phyloP scores from a whole-genome alignment of 30 jellyfish, hydroid and myxozoan genomes.

The Cassiopea andromeda region DNA sequence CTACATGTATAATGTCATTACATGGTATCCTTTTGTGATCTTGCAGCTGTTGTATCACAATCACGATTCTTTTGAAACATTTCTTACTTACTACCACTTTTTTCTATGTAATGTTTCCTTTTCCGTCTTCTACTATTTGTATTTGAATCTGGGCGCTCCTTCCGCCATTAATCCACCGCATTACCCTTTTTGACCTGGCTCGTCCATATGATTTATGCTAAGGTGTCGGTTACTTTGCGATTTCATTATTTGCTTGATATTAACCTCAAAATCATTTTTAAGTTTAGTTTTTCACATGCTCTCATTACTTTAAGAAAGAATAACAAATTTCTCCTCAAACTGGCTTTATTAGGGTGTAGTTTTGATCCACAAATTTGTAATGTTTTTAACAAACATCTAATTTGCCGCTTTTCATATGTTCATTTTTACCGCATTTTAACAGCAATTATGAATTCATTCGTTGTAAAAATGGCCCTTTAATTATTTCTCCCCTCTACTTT shows the following conservation, averaged over 20 bases:
- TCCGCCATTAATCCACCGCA: slow-evolving; percentile 32
- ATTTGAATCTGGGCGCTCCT: slow-evolving; percentile 14
- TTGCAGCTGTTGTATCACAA: too few relatives aligned
- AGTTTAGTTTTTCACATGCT: neutral
- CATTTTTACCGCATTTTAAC: too few relatives aligned
- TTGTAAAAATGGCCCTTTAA: too few relatives aligned
- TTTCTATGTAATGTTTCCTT: neutral
- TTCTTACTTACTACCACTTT: neutral
- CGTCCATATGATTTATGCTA: slow-evolving; percentile 17
- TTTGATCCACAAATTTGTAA: too few relatives aligned
- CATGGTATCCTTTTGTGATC: too few relatives aligned
- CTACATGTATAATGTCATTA: too few relatives aligned
- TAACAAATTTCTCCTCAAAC: neutral
- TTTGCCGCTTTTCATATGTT: too few relatives aligned
- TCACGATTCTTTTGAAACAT: too few relatives aligned
- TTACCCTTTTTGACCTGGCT: slow-evolving; percentile 50
- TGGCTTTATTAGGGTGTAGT: too few relatives aligned
- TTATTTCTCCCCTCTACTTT: too few relatives aligned
- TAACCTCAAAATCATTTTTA: slow-evolving; percentile 23
- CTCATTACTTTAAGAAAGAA: neutral
- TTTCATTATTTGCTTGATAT: slow-evolving; percentile 23
- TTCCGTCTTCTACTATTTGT: slow-evolving; percentile 9
- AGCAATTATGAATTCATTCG: too few relatives aligned
- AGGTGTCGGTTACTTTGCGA: slow-evolving; percentile 39
- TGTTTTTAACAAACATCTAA: too few relatives aligned